phyloP scores from a whole-genome alignment of 2,888 invertebrate genomes.

The Eupithecia pulchellata region DNA sequence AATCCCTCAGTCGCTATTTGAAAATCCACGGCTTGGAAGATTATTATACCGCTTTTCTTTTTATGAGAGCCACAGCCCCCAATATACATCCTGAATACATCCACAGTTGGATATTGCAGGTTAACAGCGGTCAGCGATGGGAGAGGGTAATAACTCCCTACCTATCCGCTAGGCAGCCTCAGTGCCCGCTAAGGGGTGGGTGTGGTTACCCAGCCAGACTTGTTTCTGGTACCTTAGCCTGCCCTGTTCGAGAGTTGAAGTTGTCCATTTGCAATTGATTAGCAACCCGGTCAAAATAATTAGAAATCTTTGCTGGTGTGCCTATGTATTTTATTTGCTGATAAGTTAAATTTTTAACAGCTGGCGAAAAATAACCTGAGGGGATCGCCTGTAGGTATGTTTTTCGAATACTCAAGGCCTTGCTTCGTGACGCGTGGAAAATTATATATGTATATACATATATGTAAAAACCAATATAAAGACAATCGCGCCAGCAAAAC shows the following conservation, averaged over 20 bases:
- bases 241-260: constrained; percentile 23
- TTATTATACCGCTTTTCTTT: too few species aligned
- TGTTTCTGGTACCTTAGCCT: neutral
- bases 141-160: constrained; percentile 50
- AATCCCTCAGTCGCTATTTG: too few species aligned
- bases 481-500: too few species aligned
- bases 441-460: too few species aligned
- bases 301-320: neutral
- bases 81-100: constrained; percentile 21
- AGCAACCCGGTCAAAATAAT: constrained; percentile 6
- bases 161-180: constrained; percentile 38
- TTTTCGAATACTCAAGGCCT: too few species aligned
- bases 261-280: constrained; percentile 2
- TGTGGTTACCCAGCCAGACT: constrained; percentile 37
- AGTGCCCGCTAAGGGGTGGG: constrained; percentile 33
- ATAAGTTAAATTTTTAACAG: too few species aligned
- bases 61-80: neutral
- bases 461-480: too few species aligned
- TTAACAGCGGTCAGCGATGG: constrained; percentile 48
- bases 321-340: neutral
- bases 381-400: too few species aligned
- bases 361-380: too few species aligned
- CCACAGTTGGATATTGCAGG: constrained; percentile 50
- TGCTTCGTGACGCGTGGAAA: too few species aligned
- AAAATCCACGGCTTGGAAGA: too few species aligned